Evolutionary conservation across 1,140 invertebrate genomes (phyloP).

Genomic region (Ceratina calcarata): DNA sequence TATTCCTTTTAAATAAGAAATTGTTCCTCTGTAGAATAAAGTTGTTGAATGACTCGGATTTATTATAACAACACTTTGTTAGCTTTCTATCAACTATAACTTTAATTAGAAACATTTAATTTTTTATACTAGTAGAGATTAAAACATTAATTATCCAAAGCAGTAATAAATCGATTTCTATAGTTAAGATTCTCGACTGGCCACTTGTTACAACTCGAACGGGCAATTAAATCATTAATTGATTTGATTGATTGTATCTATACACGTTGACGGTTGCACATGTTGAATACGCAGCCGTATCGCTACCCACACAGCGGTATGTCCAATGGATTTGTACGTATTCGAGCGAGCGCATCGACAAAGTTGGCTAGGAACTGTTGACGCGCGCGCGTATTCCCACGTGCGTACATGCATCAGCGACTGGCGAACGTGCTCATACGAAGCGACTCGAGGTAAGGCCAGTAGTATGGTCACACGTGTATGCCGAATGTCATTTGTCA

Average conservation of each 20-base stretch:
- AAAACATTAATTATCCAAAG: no score
- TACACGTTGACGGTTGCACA: constrained; percentile 77
- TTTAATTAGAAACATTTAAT: no score
- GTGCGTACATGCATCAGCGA: constrained; percentile 45
- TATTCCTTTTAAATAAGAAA: no score
- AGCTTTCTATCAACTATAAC: no score
- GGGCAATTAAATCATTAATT: constrained; percentile 77
- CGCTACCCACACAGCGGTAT: constrained; percentile 66
- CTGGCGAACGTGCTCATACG: constrained; percentile 50
- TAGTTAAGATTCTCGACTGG: no score
- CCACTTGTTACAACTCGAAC: no score
- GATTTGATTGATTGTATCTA: constrained; percentile 78
- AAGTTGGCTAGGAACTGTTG: neutral
- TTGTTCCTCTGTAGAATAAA: no score
- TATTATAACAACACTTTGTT: no score
- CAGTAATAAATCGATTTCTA: no score
- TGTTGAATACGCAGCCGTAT: constrained; percentile 76
- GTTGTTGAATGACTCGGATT: no score
- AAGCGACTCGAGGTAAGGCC: constrained; percentile 42
- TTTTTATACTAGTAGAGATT: no score
- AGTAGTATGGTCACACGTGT: constrained; percentile 64
- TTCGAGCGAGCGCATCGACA: constrained; percentile 37
- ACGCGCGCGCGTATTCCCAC: constrained; percentile 48
- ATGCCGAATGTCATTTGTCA: constrained; percentile 78
- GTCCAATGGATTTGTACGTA: constrained; percentile 73